Percentiles rank a stretch among this genome's conserved stretches.
phyloP scores from a whole-genome alignment of 2,888 invertebrate genomes.

The Athrips mouffetella region DNA sequence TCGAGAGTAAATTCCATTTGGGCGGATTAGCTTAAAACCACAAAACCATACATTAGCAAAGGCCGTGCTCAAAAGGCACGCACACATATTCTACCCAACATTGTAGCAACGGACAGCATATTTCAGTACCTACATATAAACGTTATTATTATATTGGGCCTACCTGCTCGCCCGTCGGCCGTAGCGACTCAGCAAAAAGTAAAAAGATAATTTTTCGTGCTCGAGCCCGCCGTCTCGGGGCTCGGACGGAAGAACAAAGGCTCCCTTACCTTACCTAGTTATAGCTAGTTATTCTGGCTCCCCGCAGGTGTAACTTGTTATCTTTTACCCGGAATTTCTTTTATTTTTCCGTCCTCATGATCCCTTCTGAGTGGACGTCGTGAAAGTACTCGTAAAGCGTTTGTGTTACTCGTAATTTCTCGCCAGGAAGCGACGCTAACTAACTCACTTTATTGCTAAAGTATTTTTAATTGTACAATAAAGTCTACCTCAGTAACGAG shows the following conservation, averaged over 20 bases:
- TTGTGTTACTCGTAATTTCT: slow-evolving; percentile 31
- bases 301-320: slow-evolving; percentile 72
- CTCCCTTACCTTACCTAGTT: slow-evolving; percentile 67
- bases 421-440: background rate
- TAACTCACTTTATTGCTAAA: slow-evolving; percentile 1
- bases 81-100: background rate
- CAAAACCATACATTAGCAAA: background rate
- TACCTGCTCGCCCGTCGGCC: slow-evolving; percentile 65
- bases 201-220: slow-evolving; percentile 72
- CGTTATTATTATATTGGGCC: slow-evolving; percentile 28
- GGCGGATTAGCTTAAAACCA: background rate
- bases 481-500: too few species aligned
- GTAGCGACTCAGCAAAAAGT: slow-evolving; percentile 65
- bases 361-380: slow-evolving; percentile 41
- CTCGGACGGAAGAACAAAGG: slow-evolving; percentile 66
- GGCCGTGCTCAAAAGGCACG: background rate
- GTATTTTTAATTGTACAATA: background rate
- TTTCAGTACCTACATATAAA: background rate
- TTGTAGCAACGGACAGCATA: background rate
- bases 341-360: slow-evolving; percentile 19
- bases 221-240: slow-evolving; percentile 38
- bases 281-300: slow-evolving; percentile 62
- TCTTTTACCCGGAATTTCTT: slow-evolving; percentile 60
- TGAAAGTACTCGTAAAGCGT: slow-evolving; percentile 45
- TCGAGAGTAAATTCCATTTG: background rate